Base-by-base conservation (phyloP, 1,140 invertebrate species). In the Ctenoplectra terminalis region DNA sequence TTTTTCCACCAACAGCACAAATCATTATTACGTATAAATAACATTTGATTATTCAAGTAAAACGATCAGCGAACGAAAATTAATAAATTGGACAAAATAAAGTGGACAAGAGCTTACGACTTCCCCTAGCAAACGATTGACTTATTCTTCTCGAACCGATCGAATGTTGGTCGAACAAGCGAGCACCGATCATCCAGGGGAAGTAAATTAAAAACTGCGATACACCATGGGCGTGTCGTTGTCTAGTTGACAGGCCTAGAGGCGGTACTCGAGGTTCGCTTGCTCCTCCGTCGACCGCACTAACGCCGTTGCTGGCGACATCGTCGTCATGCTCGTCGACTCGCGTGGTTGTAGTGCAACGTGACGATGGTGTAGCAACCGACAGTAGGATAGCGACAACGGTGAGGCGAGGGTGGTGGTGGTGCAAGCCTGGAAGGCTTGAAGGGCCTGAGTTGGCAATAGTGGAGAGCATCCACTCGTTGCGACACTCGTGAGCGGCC, bases 381-480 rank as follows among this genome's bases (percentile, higher is more conserved):
- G 84, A 86, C 86, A 88, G 86, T 81, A 84, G 85, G 89, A 84
- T 81, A 63, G 80, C 79, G 50, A 64, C 23, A 85, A 70, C 60
- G 52, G 29, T 29, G 43, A 34, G 70, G 31, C 52, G 56, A 69
- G 56, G 82, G 72, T 77, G 29, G 74, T 71, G 54, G 70, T 81
- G 82, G 79, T 76, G 82, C 83, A 88, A 81, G 87, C 83, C 87
- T 89, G 89, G 75, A 90, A 91, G 88, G 90, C 89, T 88, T 93
- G 89, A 93, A 94, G 92, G 91, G 91, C 91, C 93, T 94, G 93
- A 94, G 92, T 94, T 93, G 91, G 93, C 93, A 94, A 93, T 94
- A 93, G 92, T 94, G 90, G 88, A 93, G 92, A 92, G 92, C 90
- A 91, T 83, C 92, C 90, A 93, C 92, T 94, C 91, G 90, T 92